Evolutionary conservation across 1,140 invertebrate species (phyloP), one percentile per base, ranked within the genome.

Genomic region (Trichomalopsis sarcophagae): DNA sequence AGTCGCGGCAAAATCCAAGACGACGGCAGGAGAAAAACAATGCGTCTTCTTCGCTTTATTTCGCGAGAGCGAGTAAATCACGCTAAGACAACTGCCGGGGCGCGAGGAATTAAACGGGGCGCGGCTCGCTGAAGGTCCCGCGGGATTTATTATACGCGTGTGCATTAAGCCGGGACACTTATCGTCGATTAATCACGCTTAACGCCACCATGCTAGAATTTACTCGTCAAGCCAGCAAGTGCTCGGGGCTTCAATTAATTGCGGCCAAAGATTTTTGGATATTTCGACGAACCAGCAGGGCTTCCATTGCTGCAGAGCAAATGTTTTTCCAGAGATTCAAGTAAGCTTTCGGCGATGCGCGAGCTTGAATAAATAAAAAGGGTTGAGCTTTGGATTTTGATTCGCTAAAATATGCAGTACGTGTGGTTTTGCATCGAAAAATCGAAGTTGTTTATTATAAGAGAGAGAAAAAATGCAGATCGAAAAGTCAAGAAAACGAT

Each of bases 151-250:
- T 84, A 79, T 79, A 40, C 76, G 55, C 55, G 40, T 71, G 75
- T 73, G 76, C 27, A 73, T 84, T 55, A 47, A n/a, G 33, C 30
- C 44, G 71, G 79, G 82, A 79, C 66, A 79, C 82, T 84, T 73
- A 79, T 50, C 76, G 83, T 71, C 83, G 30, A 84, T 84, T 84
- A 84, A 84, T 79, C 75, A 80, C 68, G 82, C 75, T 84, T 66
- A 76, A 82, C 73, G 81, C 76, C 81, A 27, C 23, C 1, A 71
- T 9, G 21, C 75, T 30, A 47, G 47, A 50, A 27, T 33, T 21
- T 44, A 33, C 33, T 44, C 74, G 74, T 75, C 68, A 75, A 13
- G 74, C 11, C 17, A 21, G 55, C 1, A 17, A 14, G 11, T 50
- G 17, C 27, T 2, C 5, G 13, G 5, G 11, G 68, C 68, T 71